phyloP scores from a whole-genome alignment of 2,113 vertebrate species.

The Ctenodactylus gundi region DNA sequence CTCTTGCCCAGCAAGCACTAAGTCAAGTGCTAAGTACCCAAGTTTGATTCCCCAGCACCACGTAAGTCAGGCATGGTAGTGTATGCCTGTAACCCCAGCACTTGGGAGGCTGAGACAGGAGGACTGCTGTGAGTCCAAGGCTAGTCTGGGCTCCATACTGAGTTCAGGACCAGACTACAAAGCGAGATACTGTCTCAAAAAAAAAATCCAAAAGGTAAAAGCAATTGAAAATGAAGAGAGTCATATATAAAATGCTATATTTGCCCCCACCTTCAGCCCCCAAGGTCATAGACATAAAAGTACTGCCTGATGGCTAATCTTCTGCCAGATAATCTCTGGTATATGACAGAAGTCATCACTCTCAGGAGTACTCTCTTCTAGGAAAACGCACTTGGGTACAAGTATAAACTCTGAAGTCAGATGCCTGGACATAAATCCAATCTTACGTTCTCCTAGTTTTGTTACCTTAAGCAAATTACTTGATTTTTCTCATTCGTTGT shows the following conservation, averaged over 20 bases:
- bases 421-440: not conserved
- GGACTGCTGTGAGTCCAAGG: too few relatives aligned
- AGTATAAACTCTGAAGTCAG: not conserved
- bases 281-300: not conserved
- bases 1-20: too few relatives aligned
- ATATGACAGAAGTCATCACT: not conserved
- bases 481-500: not conserved
- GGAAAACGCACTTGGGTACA: not conserved
- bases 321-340: not conserved
- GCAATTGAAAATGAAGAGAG: not conserved
- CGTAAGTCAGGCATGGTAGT: too few relatives aligned
- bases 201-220: not conserved
- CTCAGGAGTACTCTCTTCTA: not conserved
- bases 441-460: not conserved
- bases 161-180: too few relatives aligned
- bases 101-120: too few relatives aligned
- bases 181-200: too few relatives aligned
- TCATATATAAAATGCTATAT: not conserved
- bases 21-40: too few relatives aligned
- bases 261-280: too few relatives aligned
- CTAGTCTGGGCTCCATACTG: too few relatives aligned
- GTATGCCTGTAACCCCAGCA: too few relatives aligned
- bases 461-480: not conserved
- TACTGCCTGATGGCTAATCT: fast-evolving
- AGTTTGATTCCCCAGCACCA: too few relatives aligned